Evolutionary conservation across 2,113 vertebrate species (phyloP), one percentile per base, ranked within the genome.

Genomic region (Lophura nycthemera): DNA sequence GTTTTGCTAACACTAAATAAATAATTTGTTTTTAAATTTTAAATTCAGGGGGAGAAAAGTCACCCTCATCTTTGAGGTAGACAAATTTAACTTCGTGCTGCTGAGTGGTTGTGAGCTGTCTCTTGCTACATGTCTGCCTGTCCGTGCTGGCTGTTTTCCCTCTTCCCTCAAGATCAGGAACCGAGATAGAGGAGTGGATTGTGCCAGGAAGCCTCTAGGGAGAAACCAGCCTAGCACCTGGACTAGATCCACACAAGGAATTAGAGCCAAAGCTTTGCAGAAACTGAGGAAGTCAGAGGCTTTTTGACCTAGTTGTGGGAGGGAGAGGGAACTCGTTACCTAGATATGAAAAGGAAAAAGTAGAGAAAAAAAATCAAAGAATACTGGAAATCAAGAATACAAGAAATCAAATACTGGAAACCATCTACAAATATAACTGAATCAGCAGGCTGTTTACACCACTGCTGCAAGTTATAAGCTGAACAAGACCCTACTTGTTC

Each of bases 401-500:
- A 38, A 38, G 38, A 38, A 38, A 81, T 36, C 29, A 52, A 81
- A 78, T 10, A 22, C 43, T 89, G 50, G 52, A 88, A 92, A 71
- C 29, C 9, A 20, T 77, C 19, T 92, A 69, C 65, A 82, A 6
- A 11, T 83, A 43, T 57, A 65, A 86, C n/a, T 92, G 81, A 90
- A 88, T 84, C 88, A 90, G 57, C 81, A 82, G 40, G 25, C 59
- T 93, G 21, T 82, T 94, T 90, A 73, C 48, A 70, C 82, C 83
- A 42, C 27, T 84, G 61, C 73, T 86, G 32, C 34, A 47, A 69
- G 29, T 47, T 78, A 72, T 42, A 90, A 57, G 30, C 77, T 82
- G 77, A 59, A 56, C 95, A 92, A 92, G 94, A 72, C 8, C 63
- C 74, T 11, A 94, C 93, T 90, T 94, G 90, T 83, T 88, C 61